phyloP scores from a whole-genome alignment of 1,140 invertebrate species.

The Aleiodes sp. region DNA sequence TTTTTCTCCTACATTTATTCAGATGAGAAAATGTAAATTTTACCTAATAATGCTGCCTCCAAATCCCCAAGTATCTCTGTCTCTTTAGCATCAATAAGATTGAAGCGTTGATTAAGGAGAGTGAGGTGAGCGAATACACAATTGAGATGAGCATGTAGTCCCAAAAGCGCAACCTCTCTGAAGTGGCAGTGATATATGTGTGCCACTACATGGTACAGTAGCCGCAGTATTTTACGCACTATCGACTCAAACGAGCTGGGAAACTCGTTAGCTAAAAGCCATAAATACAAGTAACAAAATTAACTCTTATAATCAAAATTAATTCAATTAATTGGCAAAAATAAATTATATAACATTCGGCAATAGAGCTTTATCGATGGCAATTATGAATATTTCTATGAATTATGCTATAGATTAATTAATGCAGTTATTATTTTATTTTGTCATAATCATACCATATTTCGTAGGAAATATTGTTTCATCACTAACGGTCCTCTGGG shows the following conservation, averaged over 20 bases:
- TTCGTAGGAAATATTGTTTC: slow-evolving; percentile 98
- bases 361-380: no score
- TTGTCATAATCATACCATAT: no score
- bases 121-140: slow-evolving; percentile 96
- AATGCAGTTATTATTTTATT: no score
- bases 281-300: slow-evolving; percentile 20
- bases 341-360: no score
- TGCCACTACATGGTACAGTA: slow-evolving; percentile 97
- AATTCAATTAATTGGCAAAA: not conserved
- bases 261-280: slow-evolving; percentile 86
- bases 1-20: not conserved
- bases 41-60: slow-evolving; percentile 75
- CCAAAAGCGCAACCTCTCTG: slow-evolving; percentile 90
- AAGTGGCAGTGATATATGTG: slow-evolving; percentile 99
- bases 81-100: slow-evolving; percentile 94
- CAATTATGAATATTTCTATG: no score
- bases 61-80: slow-evolving; percentile 91
- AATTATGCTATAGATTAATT: no score
- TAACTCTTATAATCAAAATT: slow-evolving; percentile 4
- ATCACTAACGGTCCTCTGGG: slow-evolving; percentile 96
- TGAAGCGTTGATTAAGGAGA: slow-evolving; percentile 89
- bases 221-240: slow-evolving; percentile 94
- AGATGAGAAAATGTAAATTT: slow-evolving; percentile 28
- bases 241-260: slow-evolving; percentile 92
- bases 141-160: slow-evolving; percentile 93